phyloP scores from a whole-genome alignment of 1,140 invertebrate genomes.

The Cydia pomonella region DNA sequence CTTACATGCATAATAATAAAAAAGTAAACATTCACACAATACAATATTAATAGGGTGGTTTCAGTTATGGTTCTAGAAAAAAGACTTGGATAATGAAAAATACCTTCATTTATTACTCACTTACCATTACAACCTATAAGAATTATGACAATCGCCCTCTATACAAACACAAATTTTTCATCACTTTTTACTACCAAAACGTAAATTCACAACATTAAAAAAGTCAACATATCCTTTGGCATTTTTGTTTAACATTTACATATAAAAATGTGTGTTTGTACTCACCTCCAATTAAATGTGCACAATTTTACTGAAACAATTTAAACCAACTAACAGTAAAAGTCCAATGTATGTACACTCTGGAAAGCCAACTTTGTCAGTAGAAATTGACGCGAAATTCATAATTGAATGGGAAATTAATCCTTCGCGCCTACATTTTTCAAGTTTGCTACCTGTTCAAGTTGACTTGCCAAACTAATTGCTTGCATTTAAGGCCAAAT shows the following conservation, averaged over 20 bases:
- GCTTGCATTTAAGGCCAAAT: too few relatives aligned
- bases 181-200: constrained; percentile 28
- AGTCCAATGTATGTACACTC: too few relatives aligned
- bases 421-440: too few relatives aligned
- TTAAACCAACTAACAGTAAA: too few relatives aligned
- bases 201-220: constrained; percentile 20
- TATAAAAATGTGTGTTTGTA: constrained; percentile 32
- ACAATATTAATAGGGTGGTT: too few relatives aligned
- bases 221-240: constrained; percentile 21
- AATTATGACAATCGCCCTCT: constrained; percentile 13
- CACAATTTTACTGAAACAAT: background rate
- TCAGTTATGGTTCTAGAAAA: background rate
- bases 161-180: constrained; percentile 31
- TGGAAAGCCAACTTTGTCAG: too few relatives aligned
- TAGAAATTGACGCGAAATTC: too few relatives aligned
- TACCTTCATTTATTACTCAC: constrained; percentile 20
- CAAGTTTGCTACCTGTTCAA: too few relatives aligned
- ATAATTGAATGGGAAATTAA: too few relatives aligned
- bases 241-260: constrained; percentile 16
- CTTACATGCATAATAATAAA: too few relatives aligned
- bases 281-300: background rate
- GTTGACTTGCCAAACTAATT: too few relatives aligned
- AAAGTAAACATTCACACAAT: too few relatives aligned
- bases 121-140: constrained; percentile 29
- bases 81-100: background rate